Percentiles rank a stretch among this genome's conserved stretches.
phyloP scores from a whole-genome alignment of 2,113 vertebrate species.

The Brachyistius frenatus region DNA sequence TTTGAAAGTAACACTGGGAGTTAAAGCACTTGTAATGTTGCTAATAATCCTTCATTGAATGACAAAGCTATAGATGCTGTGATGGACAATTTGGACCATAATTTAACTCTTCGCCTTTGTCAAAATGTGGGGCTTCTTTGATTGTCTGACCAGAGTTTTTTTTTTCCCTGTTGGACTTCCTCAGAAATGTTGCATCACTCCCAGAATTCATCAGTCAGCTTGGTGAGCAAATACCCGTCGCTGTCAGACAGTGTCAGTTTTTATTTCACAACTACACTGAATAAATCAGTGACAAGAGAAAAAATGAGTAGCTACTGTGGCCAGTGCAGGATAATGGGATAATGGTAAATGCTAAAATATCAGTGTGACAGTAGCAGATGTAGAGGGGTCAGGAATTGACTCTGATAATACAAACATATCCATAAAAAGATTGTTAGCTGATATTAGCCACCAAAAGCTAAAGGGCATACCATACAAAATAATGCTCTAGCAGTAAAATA shows the following conservation, averaged over 20 bases:
- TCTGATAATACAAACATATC: not conserved
- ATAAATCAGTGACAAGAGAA: conserved; percentile 13
- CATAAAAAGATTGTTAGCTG: not conserved
- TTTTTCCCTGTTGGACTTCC: not conserved
- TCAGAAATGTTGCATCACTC: conserved; percentile 18
- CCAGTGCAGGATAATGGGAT: not conserved
- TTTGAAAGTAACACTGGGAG: too few species aligned
- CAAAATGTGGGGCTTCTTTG: not conserved
- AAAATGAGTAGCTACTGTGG: not conserved
- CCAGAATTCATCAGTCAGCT: conserved; percentile 15
- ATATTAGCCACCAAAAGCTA: too few species aligned
- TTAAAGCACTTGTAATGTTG: not conserved
- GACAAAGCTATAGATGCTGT: not conserved
- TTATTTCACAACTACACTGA: not conserved
- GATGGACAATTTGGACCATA: not conserved
- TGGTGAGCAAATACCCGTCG: not conserved
- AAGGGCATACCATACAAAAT: too few species aligned
- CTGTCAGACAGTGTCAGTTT: not conserved
- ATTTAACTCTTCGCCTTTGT: not conserved
- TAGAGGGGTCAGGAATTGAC: not conserved
- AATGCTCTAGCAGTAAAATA: too few species aligned
- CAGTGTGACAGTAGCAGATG: not conserved
- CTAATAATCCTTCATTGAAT: not conserved
- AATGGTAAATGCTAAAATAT: not conserved
- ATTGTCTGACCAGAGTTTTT: not conserved